These are phyloP conservation scores for Alcis repandata DNA, from an alignment of 2,888 invertebrate genomes.

Conservation along the genomic window DNA sequence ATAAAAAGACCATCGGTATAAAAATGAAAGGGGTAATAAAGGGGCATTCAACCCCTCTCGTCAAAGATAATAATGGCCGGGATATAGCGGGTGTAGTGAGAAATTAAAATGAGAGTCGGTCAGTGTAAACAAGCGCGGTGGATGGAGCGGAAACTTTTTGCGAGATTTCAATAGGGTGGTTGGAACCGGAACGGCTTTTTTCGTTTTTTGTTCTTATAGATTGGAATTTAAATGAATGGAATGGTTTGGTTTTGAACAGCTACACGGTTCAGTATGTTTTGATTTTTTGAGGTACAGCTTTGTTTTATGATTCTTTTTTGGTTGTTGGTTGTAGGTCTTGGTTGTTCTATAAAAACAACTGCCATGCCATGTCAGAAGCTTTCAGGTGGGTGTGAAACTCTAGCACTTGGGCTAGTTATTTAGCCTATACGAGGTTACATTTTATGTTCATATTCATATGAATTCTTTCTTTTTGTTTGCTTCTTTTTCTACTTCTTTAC, in stretches of 20 bases:
- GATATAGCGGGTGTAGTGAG: constrained; percentile 55
- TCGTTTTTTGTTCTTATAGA: background rate
- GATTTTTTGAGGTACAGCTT: background rate
- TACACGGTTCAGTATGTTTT: background rate
- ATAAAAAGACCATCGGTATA: constrained; percentile 42
- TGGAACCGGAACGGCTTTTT: constrained; percentile 1
- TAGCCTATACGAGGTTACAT: no score
- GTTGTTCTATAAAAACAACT: no score
- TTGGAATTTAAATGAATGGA: constrained; percentile 2
- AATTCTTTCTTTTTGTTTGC: no score
- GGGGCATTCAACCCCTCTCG: constrained; percentile 60
- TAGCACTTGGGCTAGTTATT: no score
- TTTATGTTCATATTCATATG: no score
- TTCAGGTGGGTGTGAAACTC: no score
- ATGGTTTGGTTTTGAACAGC: background rate
- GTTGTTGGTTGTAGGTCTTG: no score
- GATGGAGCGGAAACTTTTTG: constrained; percentile 42
- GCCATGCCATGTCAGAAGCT: no score
- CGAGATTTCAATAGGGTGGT: constrained; percentile 11
- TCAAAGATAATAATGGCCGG: constrained; percentile 67
- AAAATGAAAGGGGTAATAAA: constrained; percentile 60
- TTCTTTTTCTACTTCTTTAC: no score
- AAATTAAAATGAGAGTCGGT: constrained; percentile 77
- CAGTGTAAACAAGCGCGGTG: constrained; percentile 68
- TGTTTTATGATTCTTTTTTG: no score